Evolutionary conservation across 1,140 invertebrate genomes (phyloP), one percentile per base, ranked within the genome.

Genomic region (Bombus fervidus): DNA sequence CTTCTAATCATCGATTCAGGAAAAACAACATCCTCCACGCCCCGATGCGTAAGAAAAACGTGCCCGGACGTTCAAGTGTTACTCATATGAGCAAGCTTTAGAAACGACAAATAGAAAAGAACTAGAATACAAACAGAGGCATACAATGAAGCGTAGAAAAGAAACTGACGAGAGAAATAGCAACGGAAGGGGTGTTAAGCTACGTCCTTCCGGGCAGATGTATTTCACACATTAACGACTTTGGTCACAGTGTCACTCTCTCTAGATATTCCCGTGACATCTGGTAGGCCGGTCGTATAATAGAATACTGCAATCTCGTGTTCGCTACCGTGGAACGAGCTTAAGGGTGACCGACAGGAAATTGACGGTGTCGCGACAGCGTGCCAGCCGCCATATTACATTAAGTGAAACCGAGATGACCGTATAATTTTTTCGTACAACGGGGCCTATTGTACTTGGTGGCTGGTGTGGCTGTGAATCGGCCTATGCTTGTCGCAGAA

Each of bases 331-430:
- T 62, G 86, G 47, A 68, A 64, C 34, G 59, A 43, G 71, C 71
- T 68, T 83, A 86, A 76, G 89, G 79, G 69, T 68, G n/a, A 79
- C 6, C 72, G 80, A 84, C 75, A 86, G 87, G 80, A 91, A 89
- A 91, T 92, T 88, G 83, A 73, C 88, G 86, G 84, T 87, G 83
- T 87, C 82, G 81, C 69, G 81, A 75, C 75, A 69, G 80, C 69
- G 28, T 18, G 41, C 57, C 74, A 57, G 13, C 12, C 47, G n/a
- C 18, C 64, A 69, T 80, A 64, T 81, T 57, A 88, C 88, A 90
- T 92, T 91, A 91, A 91, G 87, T 89, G 92, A 91, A 92, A 93
- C 90, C 86, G 92, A 93, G 92, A 93, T 90, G 90, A 90, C 81
- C 91, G 91, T 93, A 88, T 92, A 90, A 92, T 92, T 91, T 89